Percentiles rank a stretch among this genome's conserved stretches.
phyloP scores from a whole-genome alignment of 2,888 invertebrate genomes.

The Timandra comae region DNA sequence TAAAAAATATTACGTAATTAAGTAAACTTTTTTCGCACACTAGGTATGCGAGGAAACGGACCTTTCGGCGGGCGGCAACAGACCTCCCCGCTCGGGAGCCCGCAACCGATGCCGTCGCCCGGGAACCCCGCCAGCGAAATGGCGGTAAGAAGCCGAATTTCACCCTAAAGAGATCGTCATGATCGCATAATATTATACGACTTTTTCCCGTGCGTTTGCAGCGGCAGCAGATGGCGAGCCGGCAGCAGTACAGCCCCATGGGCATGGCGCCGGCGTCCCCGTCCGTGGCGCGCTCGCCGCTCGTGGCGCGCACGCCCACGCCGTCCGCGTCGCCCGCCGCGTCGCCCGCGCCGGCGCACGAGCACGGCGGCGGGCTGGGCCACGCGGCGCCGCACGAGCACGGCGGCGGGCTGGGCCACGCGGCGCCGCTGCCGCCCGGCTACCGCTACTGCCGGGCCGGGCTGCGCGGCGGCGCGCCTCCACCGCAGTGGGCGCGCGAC shows the following conservation, averaged over 20 bases:
- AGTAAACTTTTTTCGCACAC: too few species aligned
- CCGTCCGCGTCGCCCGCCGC: constrained; percentile 61
- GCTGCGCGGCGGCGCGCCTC: constrained; percentile 80
- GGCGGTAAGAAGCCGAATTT: constrained; percentile 43
- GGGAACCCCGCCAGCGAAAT: constrained; percentile 63
- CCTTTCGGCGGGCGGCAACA: constrained; percentile 62
- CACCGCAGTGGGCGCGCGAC: constrained; percentile 74
- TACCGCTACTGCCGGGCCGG: constrained; percentile 79
- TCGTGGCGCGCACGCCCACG: constrained; percentile 67
- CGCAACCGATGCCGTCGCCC: constrained; percentile 69
- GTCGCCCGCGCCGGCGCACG: constrained; percentile 51
- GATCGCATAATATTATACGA: too few species aligned
- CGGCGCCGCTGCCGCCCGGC: constrained; percentile 75
- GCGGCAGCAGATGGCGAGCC: constrained; percentile 68
- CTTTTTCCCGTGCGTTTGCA: constrained; percentile 21
- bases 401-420: constrained; percentile 58
- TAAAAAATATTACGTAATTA: too few species aligned
- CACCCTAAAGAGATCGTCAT: neutral
- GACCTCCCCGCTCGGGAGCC: constrained; percentile 69
- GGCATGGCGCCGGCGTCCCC: constrained; percentile 77
- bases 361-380: constrained; percentile 47
- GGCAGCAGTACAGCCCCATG: constrained; percentile 72
- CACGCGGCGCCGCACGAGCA: constrained; percentile 33
- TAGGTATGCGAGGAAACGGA: constrained; percentile 69
- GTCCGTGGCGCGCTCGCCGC: constrained; percentile 74